A percentile compares a stretch with the other conserved stretches of the same genome.
These are phyloP conservation scores for Lucifuga dentata DNA, from an alignment of 2,113 vertebrate genomes.

Conservation along the genomic window DNA sequence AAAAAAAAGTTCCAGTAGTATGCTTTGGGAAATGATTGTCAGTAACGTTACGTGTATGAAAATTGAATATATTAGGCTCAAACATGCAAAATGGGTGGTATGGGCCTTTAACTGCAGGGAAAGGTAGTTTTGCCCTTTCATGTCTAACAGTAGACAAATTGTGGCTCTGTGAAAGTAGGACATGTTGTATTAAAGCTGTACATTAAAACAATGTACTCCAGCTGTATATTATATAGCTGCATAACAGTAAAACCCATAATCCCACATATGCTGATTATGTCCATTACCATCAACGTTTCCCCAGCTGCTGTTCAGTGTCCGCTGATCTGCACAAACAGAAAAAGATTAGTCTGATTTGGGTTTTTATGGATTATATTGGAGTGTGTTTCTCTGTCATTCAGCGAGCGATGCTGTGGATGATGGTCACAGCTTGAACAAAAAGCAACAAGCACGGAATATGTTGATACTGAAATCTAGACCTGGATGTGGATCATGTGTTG, in stretches of 20 bases:
- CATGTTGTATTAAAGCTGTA: constrained; percentile 15
- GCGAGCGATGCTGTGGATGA: constrained; percentile 12
- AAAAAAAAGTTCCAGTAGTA: no score
- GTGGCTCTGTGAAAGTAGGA: constrained; percentile 20
- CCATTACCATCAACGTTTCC: constrained; percentile 17
- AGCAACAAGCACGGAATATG: neutral
- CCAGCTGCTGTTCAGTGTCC: constrained; percentile 38
- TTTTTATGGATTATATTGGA: constrained; percentile 15
- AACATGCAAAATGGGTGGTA: no score
- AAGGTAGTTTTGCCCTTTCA: no score
- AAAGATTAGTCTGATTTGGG: constrained; percentile 10
- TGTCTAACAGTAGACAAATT: constrained; percentile 14
- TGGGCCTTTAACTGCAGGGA: no score
- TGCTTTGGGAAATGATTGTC: no score
- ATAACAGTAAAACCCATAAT: constrained; percentile 26
- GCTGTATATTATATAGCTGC: no score
- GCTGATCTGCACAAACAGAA: constrained; percentile 27
- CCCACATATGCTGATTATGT: constrained; percentile 28
- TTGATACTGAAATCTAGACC: neutral
- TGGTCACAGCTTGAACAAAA: neutral
- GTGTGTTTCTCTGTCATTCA: constrained; percentile 8
- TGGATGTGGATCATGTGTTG: neutral
- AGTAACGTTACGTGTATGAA: no score
- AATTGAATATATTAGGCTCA: neutral
- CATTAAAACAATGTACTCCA: constrained; percentile 6